These are phyloP conservation scores for Origma solitaria DNA, from an alignment of 2,113 vertebrate species.

Conservation along the genomic window DNA sequence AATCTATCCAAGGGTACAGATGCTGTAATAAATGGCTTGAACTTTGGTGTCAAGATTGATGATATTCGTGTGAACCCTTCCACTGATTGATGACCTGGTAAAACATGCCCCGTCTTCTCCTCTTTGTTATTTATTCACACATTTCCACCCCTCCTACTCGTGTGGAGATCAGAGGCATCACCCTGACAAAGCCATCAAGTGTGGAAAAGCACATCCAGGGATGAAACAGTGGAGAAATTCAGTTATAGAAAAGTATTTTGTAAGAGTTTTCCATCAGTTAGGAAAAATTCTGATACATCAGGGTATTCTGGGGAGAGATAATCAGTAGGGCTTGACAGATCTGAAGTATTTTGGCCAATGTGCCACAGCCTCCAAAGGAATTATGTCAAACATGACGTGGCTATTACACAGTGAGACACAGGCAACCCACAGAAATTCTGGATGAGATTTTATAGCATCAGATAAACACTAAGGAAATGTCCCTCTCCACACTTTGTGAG, in stretches of 20 bases:
- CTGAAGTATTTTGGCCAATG: not conserved
- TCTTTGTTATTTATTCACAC: not conserved
- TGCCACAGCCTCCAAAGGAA: not conserved
- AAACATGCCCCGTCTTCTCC: slow-evolving; percentile 10
- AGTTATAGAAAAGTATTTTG: not conserved
- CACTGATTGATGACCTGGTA: slow-evolving; percentile 46
- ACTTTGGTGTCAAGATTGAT: slow-evolving; percentile 51
- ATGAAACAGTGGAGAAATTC: not conserved
- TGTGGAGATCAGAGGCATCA: not conserved
- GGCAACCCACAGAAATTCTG: not conserved
- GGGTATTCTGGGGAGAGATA: not conserved
- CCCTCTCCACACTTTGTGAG: not conserved
- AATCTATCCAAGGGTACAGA: slow-evolving; percentile 45
- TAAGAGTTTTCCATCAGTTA: not conserved
- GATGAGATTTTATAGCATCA: not conserved
- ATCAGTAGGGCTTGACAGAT: not conserved
- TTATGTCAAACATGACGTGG: not conserved
- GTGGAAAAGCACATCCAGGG: not conserved
- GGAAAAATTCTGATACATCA: not conserved
- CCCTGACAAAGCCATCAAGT: not conserved
- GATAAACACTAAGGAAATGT: not conserved
- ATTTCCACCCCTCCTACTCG: not conserved
- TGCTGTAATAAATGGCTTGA: slow-evolving; percentile 48
- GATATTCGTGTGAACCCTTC: slow-evolving; percentile 16
- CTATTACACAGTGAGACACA: not conserved